A percentile compares a stretch with the other conserved stretches of the same genome.
These are phyloP conservation scores for Mesoclemmys tuberculata DNA, from an alignment of 2,113 vertebrate species.

Conservation along the genomic window DNA sequence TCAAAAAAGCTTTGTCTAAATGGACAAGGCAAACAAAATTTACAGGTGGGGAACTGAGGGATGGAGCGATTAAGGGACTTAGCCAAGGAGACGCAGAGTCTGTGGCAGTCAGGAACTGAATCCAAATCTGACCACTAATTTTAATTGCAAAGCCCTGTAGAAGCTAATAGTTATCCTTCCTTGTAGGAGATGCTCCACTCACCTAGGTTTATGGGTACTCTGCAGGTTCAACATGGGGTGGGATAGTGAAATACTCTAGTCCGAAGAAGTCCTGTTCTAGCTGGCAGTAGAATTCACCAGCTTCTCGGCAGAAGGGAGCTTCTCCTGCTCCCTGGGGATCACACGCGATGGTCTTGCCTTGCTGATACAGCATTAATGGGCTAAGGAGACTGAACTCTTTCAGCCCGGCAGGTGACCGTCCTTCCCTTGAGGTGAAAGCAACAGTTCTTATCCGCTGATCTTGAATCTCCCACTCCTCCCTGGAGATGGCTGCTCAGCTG, in stretches of 20 bases:
- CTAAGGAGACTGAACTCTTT: neutral
- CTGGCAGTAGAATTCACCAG: neutral
- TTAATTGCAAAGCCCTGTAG: neutral
- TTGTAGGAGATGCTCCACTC: no score
- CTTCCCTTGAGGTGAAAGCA: neutral
- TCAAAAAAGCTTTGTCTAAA: neutral
- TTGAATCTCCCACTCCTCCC: neutral
- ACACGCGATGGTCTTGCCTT: neutral
- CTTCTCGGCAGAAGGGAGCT: no score
- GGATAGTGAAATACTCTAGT: neutral
- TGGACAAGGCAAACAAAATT: rapidly evolving
- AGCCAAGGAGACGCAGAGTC: neutral
- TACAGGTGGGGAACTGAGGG: no score
- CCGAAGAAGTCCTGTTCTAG: neutral
- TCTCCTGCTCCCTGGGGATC: neutral
- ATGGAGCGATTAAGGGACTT: neutral
- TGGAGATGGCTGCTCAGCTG: neutral
- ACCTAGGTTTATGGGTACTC: neutral
- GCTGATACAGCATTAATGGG: neutral
- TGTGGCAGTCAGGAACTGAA: neutral
- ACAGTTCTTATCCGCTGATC: neutral
- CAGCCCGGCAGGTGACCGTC: neutral
- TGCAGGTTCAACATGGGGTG: neutral
- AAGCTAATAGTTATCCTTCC: neutral
- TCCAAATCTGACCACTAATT: neutral